phyloP scores from a whole-genome alignment of 2,113 vertebrate genomes.

The Sphaerodactylus townsendi region DNA sequence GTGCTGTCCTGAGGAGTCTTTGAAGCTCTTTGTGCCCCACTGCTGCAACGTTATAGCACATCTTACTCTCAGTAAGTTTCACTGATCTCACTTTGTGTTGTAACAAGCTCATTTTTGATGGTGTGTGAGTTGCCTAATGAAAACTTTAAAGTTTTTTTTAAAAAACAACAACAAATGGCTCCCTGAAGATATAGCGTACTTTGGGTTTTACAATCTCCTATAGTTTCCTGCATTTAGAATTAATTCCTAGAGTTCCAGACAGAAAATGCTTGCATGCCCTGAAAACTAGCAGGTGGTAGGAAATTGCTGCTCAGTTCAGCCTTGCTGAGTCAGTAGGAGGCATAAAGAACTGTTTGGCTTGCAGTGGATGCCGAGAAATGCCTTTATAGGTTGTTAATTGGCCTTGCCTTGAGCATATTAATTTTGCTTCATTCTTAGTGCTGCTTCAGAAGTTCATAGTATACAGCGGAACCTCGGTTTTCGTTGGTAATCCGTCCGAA shows the following conservation, averaged over 20 bases:
- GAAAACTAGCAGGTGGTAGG: not conserved
- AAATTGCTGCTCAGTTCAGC: not conserved
- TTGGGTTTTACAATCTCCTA: not conserved
- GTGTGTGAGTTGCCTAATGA: not conserved
- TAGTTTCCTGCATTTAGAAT: not conserved
- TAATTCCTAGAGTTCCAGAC: not conserved
- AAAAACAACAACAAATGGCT: not conserved
- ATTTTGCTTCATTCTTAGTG: not conserved
- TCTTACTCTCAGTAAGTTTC: slow-evolving; percentile 92
- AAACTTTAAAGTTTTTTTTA: not conserved
- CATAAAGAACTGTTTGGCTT: not conserved
- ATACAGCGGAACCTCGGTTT: too few relatives aligned
- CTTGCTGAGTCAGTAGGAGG: not conserved
- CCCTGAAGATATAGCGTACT: not conserved
- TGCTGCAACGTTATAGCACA: slow-evolving; percentile 93
- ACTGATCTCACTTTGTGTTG: slow-evolving; percentile 4
- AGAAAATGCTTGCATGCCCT: not conserved
- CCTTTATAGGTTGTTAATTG: not conserved
- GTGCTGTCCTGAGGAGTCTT: slow-evolving; percentile 92
- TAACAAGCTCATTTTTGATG: slow-evolving; percentile 7
- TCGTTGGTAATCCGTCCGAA: too few relatives aligned
- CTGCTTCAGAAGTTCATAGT: too few relatives aligned
- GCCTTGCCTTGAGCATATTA: not conserved
- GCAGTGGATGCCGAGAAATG: not conserved
- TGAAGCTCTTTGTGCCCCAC: slow-evolving; percentile 95